Conservation (phyloP, 2,888 invertebrate species). For the Chrysotoxum bicinctum region DNA sequence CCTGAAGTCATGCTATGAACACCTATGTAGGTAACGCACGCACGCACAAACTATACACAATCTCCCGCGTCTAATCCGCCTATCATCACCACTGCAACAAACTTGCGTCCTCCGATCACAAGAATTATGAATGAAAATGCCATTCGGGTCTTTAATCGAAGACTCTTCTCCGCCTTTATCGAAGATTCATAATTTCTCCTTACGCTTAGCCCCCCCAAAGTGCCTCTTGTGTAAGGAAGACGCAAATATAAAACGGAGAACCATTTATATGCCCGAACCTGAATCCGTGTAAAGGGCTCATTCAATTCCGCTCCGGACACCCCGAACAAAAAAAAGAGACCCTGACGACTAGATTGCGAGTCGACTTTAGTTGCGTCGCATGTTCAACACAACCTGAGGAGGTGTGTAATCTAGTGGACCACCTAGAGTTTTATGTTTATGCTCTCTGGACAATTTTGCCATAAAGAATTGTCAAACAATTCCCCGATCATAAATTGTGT, state of each 20-base stretch:
- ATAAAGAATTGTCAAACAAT: constrained; percentile 75
- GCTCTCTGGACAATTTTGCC: constrained; percentile 74
- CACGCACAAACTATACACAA: neutral
- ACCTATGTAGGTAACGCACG: constrained; percentile 25
- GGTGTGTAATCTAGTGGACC: constrained; percentile 74
- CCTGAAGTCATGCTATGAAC: neutral
- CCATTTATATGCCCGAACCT: constrained; percentile 45
- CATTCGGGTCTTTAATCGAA: constrained; percentile 45
- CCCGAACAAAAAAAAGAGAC: constrained; percentile 1
- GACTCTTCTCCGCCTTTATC: constrained; percentile 15
- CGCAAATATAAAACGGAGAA: constrained; percentile 39
- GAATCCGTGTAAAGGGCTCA: constrained; percentile 57
- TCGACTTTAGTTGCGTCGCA: constrained; percentile 53
- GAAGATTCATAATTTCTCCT: constrained; percentile 61
- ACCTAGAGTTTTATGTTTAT: constrained; percentile 75
- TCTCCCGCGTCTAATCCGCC: constrained; percentile 58
- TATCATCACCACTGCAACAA: constrained; percentile 58
- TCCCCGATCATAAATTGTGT: constrained; percentile 74
- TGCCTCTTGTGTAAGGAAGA: constrained; percentile 36
- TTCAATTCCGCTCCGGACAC: constrained; percentile 28
- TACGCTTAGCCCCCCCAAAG: constrained; percentile 32
- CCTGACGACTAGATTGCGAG: constrained; percentile 13
- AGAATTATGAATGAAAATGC: constrained; percentile 67
- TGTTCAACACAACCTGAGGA: constrained; percentile 69
- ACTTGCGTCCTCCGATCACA: constrained; percentile 41